A percentile compares a stretch with the other conserved stretches of the same genome.
Conservation (phyloP, 1,140 invertebrate genomes). For the Papilio polyxenes region DNA sequence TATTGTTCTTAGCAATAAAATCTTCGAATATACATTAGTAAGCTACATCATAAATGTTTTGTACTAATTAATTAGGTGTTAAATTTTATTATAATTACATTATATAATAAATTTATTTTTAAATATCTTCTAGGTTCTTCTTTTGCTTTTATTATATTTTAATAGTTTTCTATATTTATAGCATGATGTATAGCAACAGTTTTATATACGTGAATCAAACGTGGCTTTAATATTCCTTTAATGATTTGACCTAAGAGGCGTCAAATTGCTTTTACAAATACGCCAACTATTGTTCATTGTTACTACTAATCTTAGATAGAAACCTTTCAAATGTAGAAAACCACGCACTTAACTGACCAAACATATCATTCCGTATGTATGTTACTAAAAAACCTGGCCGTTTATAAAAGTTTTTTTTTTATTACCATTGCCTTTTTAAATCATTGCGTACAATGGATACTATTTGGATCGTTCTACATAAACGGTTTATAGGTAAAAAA, state of each 20-base stretch:
- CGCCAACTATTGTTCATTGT: constrained; percentile 9
- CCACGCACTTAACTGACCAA: not conserved
- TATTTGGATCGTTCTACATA: not conserved
- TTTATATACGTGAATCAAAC: not conserved
- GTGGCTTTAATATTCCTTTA: constrained; percentile 15
- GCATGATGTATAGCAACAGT: not conserved
- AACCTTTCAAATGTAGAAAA: constrained; percentile 8
- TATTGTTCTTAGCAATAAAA: too few species aligned
- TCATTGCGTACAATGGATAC: not conserved
- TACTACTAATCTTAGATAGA: not conserved
- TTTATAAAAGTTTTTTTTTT: not conserved
- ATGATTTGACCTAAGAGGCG: constrained; percentile 9
- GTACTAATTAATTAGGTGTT: too few species aligned
- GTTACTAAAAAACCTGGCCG: not conserved
- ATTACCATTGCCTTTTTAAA: not conserved
- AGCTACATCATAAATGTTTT: too few species aligned
- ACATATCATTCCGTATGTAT: not conserved
- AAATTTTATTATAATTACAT: too few species aligned
- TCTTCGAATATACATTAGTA: too few species aligned
- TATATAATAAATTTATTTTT: too few species aligned
- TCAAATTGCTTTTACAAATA: constrained; percentile 18
- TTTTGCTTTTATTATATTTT: not conserved
- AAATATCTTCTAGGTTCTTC: not conserved
- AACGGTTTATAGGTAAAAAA: not conserved
- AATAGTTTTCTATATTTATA: not conserved